Conservation (phyloP, 2,888 invertebrate species). For the Muscina levida region DNA sequence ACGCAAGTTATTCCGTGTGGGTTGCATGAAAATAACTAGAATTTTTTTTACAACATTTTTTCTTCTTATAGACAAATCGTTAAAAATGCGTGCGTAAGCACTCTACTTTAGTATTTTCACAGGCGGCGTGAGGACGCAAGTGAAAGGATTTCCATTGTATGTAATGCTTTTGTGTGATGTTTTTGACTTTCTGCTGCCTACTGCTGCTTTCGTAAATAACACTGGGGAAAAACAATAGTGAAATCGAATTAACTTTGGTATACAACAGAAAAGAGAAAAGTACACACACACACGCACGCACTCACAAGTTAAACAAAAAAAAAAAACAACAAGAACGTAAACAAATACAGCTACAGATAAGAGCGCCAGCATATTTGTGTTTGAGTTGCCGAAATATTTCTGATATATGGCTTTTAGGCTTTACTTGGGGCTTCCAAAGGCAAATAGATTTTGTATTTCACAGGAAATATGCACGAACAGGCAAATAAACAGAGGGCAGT, state of each 20-base stretch:
- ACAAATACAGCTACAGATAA: too few relatives aligned
- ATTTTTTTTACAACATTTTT: not conserved
- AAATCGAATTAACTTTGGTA: slow-evolving; percentile 22
- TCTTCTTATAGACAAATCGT: slow-evolving; percentile 24
- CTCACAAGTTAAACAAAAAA: too few relatives aligned
- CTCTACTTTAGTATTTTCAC: not conserved
- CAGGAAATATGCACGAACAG: too few relatives aligned
- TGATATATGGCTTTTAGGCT: too few relatives aligned
- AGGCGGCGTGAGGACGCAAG: not conserved
- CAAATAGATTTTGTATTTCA: too few relatives aligned
- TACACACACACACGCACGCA: too few relatives aligned
- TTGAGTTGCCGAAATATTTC: too few relatives aligned
- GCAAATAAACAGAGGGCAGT: too few relatives aligned
- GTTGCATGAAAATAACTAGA: not conserved
- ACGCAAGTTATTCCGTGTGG: not conserved
- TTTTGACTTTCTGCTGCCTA: not conserved
- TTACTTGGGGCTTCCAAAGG: too few relatives aligned
- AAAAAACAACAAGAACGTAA: too few relatives aligned
- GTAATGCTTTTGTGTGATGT: not conserved
- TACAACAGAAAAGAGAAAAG: not conserved
- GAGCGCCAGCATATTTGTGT: too few relatives aligned
- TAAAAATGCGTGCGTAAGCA: slow-evolving; percentile 56
- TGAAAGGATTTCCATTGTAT: not conserved
- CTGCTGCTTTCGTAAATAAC: not conserved
- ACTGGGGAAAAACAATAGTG: not conserved